Evolutionary conservation across 1,140 invertebrate genomes (phyloP), one percentile per base, ranked within the genome.

Genomic region (Dufourea novaeangliae): DNA sequence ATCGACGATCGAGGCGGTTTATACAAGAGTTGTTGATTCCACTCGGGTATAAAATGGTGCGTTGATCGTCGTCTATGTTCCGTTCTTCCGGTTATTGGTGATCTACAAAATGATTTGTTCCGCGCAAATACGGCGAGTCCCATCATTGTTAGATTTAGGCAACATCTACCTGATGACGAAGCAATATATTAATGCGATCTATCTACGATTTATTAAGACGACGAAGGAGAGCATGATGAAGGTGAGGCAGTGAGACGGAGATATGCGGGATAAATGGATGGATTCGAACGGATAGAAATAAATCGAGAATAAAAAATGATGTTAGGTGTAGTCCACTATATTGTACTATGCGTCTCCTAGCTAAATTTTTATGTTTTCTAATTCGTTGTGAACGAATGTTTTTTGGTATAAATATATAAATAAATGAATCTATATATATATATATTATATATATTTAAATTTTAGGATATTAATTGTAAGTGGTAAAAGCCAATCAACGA

Each of bases 131-230:
- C 17, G 3, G 37, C 69, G 79, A 71, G 70, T 76, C 68, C 69
- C 66, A 54, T 80, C 80, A 85, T 83, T 84, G 80, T 82, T 89
- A 89, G 87, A 70, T 80, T 88, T 89, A 88, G 81, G 83, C 78
- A 88, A 88, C 79, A 85, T 88, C 82, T 88, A 89, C 89, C 89
- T 90, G 89, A 90, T 84, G 80, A 90, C 79, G 79, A 90, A 90
- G 89, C 88, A 89, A 89, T 88, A 87, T 84, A 84, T 84, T 50
- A 83, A 84, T 83, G 87, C 82, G 79, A 83, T 87, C 70, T 83
- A 82, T 81, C 72, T 76, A 86, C 73, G 74, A 87, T 88, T 86
- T 85, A 73, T 80, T 83, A 66, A 71, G 41, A 46, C 32, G 32
- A 61, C 39, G 20, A 50, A n/a, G 8, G 41, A 14, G 41, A 8